phyloP scores from a whole-genome alignment of 2,888 invertebrate genomes.

The Adineta ricciae region DNA sequence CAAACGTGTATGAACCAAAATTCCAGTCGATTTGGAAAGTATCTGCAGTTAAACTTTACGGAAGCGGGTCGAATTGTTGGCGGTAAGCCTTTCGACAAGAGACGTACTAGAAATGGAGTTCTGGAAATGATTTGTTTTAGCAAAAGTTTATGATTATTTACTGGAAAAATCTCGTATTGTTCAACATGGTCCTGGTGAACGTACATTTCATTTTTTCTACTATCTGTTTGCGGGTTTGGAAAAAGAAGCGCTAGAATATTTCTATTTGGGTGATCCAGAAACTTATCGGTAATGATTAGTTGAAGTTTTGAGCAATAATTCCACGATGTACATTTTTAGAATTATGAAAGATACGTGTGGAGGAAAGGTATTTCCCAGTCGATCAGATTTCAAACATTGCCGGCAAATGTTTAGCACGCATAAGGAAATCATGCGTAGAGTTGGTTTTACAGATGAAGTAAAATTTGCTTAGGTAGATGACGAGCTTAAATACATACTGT shows the following conservation, averaged over 20 bases:
- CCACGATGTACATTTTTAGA: not conserved
- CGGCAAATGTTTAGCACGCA: constrained; percentile 39
- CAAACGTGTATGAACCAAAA: constrained; percentile 44
- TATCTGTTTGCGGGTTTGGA: constrained; percentile 43
- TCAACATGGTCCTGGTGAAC: constrained; percentile 39
- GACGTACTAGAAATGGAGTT: not conserved
- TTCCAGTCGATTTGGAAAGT: constrained; percentile 43
- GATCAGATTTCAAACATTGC: constrained; percentile 36
- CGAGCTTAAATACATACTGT: not conserved
- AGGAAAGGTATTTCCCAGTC: constrained; percentile 23
- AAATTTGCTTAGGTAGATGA: constrained; percentile 10
- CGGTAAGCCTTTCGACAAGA: constrained; percentile 37
- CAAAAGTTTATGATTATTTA: constrained; percentile 42
- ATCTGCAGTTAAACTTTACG: constrained; percentile 42
- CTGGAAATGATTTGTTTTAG: constrained; percentile 35
- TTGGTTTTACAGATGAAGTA: constrained; percentile 42
- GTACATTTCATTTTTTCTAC: constrained; percentile 45
- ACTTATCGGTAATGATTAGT: constrained; percentile 38
- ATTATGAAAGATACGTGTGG: constrained; percentile 23
- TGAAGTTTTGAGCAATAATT: too few relatives aligned
- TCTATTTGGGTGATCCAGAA: constrained; percentile 41
- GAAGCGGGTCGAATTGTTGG: constrained; percentile 39
- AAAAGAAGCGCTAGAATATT: constrained; percentile 39
- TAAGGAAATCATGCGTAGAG: constrained; percentile 39
- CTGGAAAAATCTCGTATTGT: constrained; percentile 44